phyloP scores from a whole-genome alignment of 30 jellyfish, hydroid and myxozoan species.

The Morbakka virulenta region DNA sequence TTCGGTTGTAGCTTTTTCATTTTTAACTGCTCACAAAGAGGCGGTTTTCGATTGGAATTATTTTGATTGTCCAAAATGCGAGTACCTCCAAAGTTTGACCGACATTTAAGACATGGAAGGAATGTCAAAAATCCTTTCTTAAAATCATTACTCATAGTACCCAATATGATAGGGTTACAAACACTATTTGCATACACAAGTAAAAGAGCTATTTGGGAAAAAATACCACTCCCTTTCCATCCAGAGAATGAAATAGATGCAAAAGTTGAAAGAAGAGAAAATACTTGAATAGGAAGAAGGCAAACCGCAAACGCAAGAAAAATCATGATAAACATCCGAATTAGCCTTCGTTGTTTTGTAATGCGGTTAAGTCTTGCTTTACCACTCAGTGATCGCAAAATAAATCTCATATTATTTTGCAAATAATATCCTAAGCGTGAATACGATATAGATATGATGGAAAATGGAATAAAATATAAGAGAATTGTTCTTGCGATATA shows the following conservation, averaged over 20 bases:
- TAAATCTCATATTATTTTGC: constrained; percentile 39
- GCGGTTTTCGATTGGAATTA: too few relatives aligned
- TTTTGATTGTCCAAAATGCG: too few relatives aligned
- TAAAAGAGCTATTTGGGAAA: constrained; percentile 50
- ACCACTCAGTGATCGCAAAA: constrained; percentile 79
- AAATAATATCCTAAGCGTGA: constrained; percentile 57
- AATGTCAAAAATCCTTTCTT: constrained; percentile 52
- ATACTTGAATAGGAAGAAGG: constrained; percentile 54
- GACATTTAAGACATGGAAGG: constrained; percentile 50
- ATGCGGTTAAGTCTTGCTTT: constrained; percentile 66
- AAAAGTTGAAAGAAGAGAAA: constrained; percentile 37
- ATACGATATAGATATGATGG: constrained; percentile 63
- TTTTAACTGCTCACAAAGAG: too few relatives aligned
- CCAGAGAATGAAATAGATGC: neutral
- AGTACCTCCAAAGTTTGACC: too few relatives aligned
- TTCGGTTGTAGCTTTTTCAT: too few relatives aligned
- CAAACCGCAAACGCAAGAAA: constrained; percentile 71
- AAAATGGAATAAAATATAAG: constrained; percentile 59
- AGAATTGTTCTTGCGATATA: constrained; percentile 43
- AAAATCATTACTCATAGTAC: constrained; percentile 61
- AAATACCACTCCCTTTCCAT: constrained; percentile 51
- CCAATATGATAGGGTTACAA: constrained; percentile 84
- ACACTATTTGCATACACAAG: constrained; percentile 71
- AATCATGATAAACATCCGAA: constrained; percentile 64
- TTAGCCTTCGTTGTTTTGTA: constrained; percentile 64